These are phyloP conservation scores for Aphrophora alni DNA, from an alignment of 2,888 invertebrate species.

Conservation along the genomic window DNA sequence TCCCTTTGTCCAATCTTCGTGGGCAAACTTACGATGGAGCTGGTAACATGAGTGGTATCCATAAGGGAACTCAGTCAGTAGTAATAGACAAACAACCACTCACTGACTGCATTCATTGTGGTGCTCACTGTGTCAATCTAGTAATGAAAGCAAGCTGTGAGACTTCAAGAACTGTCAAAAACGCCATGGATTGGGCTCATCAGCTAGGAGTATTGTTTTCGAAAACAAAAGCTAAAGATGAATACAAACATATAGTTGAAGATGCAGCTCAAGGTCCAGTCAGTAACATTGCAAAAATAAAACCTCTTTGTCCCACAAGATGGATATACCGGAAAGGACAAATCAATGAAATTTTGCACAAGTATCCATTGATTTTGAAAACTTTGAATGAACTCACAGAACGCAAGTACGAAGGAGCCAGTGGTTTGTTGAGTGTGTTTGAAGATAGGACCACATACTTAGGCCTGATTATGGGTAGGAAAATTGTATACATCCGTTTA, in stretches of 20 bases:
- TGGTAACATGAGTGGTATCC: neutral
- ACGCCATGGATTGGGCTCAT: constrained; percentile 4
- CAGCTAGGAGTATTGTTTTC: constrained; percentile 9
- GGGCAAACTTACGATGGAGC: neutral
- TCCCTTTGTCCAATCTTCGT: no score
- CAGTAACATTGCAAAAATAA: constrained; percentile 13
- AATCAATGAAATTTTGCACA: neutral
- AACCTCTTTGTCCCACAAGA: constrained; percentile 8
- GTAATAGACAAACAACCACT: constrained; percentile 2
- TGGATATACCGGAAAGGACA: neutral
- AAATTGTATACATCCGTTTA: no score
- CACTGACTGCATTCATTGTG: constrained; percentile 2
- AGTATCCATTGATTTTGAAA: neutral
- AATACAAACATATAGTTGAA: neutral
- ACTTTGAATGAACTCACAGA: constrained; percentile 9
- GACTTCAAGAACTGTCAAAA: neutral
- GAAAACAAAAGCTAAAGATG: neutral
- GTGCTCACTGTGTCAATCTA: neutral
- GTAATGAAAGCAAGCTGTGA: constrained; percentile 17
- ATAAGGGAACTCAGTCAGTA: constrained; percentile 1
- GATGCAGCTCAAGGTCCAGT: neutral
- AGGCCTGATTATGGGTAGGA: neutral
- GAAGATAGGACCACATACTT: neutral
- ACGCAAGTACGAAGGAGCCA: neutral
- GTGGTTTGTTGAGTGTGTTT: constrained; percentile 18